Percentiles rank a stretch among this genome's conserved stretches.
phyloP scores from a whole-genome alignment of 2,888 invertebrate species.

The Macrosiphum euphorbiae region DNA sequence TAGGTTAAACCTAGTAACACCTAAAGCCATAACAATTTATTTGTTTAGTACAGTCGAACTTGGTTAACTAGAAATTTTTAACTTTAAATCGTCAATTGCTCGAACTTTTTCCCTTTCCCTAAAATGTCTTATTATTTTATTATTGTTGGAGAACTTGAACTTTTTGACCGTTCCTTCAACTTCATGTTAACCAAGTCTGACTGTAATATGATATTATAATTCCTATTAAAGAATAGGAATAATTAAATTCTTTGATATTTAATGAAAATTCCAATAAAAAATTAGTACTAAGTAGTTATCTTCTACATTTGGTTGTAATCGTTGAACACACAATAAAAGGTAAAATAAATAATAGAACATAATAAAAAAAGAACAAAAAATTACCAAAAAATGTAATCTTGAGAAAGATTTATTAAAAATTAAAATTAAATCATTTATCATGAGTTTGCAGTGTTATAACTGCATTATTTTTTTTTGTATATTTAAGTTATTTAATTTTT shows the following conservation, averaged over 20 bases:
- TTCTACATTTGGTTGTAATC: not conserved
- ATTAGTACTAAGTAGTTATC: not conserved
- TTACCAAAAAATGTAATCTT: not conserved
- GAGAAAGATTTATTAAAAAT: not conserved
- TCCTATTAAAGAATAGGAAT: not conserved
- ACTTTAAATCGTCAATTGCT: too few relatives aligned
- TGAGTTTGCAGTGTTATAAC: not conserved
- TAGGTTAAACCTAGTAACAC: not conserved
- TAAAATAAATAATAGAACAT: not conserved
- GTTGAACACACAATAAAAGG: not conserved
- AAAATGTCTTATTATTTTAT: too few relatives aligned
- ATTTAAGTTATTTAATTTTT: not conserved
- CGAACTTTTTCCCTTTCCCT: too few relatives aligned
- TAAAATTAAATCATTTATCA: not conserved
- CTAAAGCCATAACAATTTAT: too few relatives aligned
- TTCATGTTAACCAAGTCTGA: too few relatives aligned
- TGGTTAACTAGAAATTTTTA: too few relatives aligned
- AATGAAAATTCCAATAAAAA: not conserved
- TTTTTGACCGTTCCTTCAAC: too few relatives aligned
- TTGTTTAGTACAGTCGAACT: too few relatives aligned
- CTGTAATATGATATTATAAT: not conserved
- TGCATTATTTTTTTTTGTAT: not conserved
- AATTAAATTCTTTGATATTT: not conserved
- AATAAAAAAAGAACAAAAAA: not conserved
- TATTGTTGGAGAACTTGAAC: too few relatives aligned